Evolutionary conservation across 2,888 invertebrate genomes (phyloP).

Genomic region (Conistra vaccinii): DNA sequence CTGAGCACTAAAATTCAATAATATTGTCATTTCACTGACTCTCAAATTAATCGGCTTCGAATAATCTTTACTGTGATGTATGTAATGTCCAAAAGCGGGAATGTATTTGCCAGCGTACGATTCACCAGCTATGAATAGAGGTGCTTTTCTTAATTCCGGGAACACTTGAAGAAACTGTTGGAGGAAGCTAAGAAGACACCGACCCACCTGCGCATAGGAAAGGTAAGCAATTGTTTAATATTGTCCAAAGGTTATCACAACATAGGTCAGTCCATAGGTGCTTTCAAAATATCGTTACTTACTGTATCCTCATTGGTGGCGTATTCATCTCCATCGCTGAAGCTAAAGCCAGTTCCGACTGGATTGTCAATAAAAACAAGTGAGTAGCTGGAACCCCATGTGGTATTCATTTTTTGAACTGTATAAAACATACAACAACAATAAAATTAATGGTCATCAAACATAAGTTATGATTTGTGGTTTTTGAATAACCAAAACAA

Average conservation of each 20-base stretch:
- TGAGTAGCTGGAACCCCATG: slow-evolving; percentile 83
- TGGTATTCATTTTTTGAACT: slow-evolving; percentile 13
- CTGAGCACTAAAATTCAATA: not conserved
- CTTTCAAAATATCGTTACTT: not conserved
- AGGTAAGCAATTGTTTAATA: not conserved
- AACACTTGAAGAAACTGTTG: slow-evolving; percentile 90
- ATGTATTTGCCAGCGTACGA: slow-evolving; percentile 88
- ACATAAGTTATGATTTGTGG: too few relatives aligned
- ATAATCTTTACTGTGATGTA: slow-evolving; percentile 12
- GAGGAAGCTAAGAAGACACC: slow-evolving; percentile 6
- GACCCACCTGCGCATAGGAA: slow-evolving; percentile 8
- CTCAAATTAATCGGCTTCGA: slow-evolving; percentile 13
- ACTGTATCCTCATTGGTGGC: not conserved
- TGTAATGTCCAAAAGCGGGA: slow-evolving; percentile 82
- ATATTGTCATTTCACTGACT: slow-evolving; percentile 7
- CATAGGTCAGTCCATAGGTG: not conserved
- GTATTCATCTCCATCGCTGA: slow-evolving; percentile 12
- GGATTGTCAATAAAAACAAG: slow-evolving; percentile 91
- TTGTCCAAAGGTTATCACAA: not conserved
- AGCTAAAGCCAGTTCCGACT: slow-evolving; percentile 82
- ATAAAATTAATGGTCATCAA: too few relatives aligned
- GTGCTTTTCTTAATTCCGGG: slow-evolving; percentile 83
- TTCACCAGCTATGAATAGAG: slow-evolving; percentile 90
- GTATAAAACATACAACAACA: too few relatives aligned
- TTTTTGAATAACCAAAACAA: too few relatives aligned